A percentile compares a stretch with the other conserved stretches of the same genome.
Conservation (phyloP, 2,888 invertebrate species). For the Alentia gelatinosa region DNA sequence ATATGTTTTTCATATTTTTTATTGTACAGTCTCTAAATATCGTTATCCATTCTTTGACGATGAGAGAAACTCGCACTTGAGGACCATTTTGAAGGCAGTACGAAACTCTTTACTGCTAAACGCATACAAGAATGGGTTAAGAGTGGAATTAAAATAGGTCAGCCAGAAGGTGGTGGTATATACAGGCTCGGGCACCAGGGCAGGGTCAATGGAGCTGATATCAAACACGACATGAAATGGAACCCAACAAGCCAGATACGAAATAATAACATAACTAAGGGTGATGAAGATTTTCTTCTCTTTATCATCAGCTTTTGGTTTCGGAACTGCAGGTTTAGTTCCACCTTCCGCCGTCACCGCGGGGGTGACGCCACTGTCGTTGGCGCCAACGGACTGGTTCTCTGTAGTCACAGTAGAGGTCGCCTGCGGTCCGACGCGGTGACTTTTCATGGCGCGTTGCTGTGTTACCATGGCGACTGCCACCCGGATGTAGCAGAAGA, state of each 20-base stretch:
- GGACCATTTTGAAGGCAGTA: constrained; percentile 59
- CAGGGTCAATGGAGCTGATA: constrained; percentile 61
- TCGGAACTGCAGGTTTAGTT: not conserved
- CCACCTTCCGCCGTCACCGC: not conserved
- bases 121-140: constrained; percentile 66
- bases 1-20: too few species aligned
- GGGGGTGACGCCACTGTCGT: not conserved
- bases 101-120: constrained; percentile 63
- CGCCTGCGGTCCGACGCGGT: not conserved
- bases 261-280: constrained; percentile 62
- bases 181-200: constrained; percentile 60
- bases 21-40: too few species aligned
- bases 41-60: not conserved
- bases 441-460: constrained; percentile 27
- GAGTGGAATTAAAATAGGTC: constrained; percentile 65
- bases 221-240: constrained; percentile 67
- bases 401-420: not conserved
- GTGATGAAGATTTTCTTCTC: constrained; percentile 64
- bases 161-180: constrained; percentile 65
- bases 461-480: constrained; percentile 67
- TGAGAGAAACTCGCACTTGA: constrained; percentile 55
- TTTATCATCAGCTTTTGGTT: constrained; percentile 53
- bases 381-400: not conserved
- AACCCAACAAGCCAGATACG: constrained; percentile 65
- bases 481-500: constrained; percentile 72